These are phyloP conservation scores for Litoditis marina DNA, from an alignment of 2,888 invertebrate species.

Conservation along the genomic window DNA sequence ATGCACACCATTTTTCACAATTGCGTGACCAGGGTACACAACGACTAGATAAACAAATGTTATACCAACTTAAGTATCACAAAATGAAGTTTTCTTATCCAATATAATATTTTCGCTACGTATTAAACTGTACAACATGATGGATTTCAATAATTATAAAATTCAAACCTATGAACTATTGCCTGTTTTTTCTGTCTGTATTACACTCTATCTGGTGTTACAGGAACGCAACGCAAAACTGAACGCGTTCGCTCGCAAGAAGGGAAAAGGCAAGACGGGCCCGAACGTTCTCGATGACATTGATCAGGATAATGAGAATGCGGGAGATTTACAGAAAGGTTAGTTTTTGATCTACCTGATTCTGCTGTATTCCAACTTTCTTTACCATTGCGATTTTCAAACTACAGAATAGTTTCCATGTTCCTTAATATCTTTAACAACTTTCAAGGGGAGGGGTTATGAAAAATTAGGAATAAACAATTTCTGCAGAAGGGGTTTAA, in stretches of 20 bases:
- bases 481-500: too few relatives aligned
- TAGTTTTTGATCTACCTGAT: neutral
- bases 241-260: slow-evolving; percentile 58
- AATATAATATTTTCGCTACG: too few relatives aligned
- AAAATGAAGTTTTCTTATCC: too few relatives aligned
- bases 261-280: slow-evolving; percentile 50
- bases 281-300: slow-evolving; percentile 51
- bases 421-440: too few relatives aligned
- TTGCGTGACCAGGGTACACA: too few relatives aligned
- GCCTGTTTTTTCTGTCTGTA: neutral
- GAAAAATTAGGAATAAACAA: too few relatives aligned
- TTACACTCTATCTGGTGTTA: too few relatives aligned
- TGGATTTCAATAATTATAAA: neutral
- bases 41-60: too few relatives aligned
- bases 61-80: too few relatives aligned
- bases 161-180: neutral
- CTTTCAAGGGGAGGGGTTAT: too few relatives aligned
- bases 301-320: slow-evolving; percentile 43
- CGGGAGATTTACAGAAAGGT: slow-evolving; percentile 46
- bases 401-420: neutral
- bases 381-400: neutral
- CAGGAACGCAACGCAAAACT: slow-evolving; percentile 69
- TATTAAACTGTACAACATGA: too few relatives aligned
- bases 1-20: too few relatives aligned
- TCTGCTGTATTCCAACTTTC: neutral